phyloP scores from a whole-genome alignment of 2,888 invertebrate species.

The Phytoseiulus persimilis region DNA sequence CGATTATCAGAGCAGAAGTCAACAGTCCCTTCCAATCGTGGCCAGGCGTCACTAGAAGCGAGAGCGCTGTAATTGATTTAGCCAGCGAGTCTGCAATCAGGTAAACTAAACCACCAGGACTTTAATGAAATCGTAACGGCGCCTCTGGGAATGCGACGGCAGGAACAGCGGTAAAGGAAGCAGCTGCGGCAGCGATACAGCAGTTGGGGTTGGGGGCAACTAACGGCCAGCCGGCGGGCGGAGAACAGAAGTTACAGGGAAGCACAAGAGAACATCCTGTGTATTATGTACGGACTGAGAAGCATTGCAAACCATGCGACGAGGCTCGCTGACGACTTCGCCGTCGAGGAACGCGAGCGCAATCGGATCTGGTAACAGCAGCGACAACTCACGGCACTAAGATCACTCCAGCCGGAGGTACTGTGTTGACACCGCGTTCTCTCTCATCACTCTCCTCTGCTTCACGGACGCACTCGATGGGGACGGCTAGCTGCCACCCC shows the following conservation, averaged over 20 bases:
- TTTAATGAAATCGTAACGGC: conserved; percentile 5
- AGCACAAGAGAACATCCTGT: background rate
- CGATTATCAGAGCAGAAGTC: background rate
- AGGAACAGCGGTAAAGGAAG: background rate
- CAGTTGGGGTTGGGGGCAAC: background rate
- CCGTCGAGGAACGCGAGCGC: too few species aligned
- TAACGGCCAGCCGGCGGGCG: background rate
- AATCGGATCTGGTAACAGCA: background rate
- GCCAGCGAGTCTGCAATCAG: background rate
- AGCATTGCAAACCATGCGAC: background rate
- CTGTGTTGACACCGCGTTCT: background rate
- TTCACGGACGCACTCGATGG: background rate
- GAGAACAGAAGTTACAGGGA: background rate
- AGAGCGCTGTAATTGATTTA: background rate
- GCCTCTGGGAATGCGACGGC: background rate
- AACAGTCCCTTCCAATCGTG: background rate
- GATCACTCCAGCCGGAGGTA: background rate
- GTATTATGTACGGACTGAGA: background rate
- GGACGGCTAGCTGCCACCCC: background rate
- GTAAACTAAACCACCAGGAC: background rate
- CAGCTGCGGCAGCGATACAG: background rate
- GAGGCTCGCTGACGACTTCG: background rate
- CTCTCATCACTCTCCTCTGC: background rate
- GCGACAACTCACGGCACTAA: background rate
- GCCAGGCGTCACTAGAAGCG: background rate